Evolutionary conservation across 2,888 invertebrate species (phyloP).

Genomic region (Sicus ferrugineus): DNA sequence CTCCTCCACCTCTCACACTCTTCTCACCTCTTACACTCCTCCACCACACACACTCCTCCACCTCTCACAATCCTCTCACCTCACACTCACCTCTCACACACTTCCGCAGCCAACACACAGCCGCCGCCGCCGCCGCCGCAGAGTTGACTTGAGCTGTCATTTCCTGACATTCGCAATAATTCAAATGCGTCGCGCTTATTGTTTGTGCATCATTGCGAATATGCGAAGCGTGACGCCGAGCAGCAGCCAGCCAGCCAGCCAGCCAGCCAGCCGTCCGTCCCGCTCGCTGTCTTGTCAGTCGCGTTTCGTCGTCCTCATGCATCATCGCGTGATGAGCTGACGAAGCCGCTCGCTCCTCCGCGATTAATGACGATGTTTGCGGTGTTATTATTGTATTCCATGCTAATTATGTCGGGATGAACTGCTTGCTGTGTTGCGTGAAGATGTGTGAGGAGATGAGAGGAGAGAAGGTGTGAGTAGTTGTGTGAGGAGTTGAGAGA

Average conservation of each 20-base stretch:
- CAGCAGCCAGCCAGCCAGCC: not conserved
- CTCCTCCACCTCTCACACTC: too few species aligned
- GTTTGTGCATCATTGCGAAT: not conserved
- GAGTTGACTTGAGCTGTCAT: slow-evolving; percentile 41
- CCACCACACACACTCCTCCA: too few species aligned
- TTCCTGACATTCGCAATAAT: slow-evolving; percentile 43
- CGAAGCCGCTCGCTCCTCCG: not conserved
- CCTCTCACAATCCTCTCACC: too few species aligned
- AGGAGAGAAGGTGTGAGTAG: too few species aligned
- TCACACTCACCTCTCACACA: too few species aligned
- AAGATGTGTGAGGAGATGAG: too few species aligned
- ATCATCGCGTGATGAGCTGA: slow-evolving; percentile 19
- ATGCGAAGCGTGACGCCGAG: not conserved
- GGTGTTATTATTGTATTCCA: not conserved
- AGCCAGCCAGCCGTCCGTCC: too few species aligned
- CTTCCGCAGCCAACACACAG: too few species aligned
- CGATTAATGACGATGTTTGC: slow-evolving; percentile 6
- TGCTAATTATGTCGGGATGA: not conserved
- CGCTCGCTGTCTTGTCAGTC: not conserved
- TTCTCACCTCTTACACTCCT: too few species aligned
- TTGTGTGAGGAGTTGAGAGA: too few species aligned
- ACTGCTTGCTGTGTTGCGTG: too few species aligned
- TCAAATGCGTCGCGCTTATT: slow-evolving; percentile 35
- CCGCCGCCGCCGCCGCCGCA: slow-evolving; percentile 10
- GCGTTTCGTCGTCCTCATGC: not conserved